Conservation (phyloP, 2,888 invertebrate species). For the Coelinius sp. region DNA sequence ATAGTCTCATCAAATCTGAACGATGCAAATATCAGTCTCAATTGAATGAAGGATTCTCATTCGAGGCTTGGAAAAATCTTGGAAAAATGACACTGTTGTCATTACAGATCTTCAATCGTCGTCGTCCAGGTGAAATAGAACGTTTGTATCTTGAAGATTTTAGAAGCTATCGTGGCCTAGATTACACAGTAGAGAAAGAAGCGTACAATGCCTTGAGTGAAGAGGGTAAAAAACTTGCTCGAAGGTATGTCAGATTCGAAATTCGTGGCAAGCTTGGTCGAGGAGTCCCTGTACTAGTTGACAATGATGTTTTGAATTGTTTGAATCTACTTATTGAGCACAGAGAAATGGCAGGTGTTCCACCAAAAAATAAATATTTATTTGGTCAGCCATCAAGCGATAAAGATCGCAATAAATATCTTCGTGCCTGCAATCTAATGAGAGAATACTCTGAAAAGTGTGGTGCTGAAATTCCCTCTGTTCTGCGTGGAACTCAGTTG, state of each 20-base stretch:
- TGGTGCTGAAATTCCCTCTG: constrained; percentile 47
- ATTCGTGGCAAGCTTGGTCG: too few relatives aligned
- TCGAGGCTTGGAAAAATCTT: constrained; percentile 40
- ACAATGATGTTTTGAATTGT: constrained; percentile 39
- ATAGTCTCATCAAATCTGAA: constrained; percentile 32
- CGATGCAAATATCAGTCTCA: constrained; percentile 13
- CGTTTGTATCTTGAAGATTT: constrained; percentile 49
- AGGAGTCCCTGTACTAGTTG: too few relatives aligned
- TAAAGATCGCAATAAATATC: constrained; percentile 37
- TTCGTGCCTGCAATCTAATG: constrained; percentile 50
- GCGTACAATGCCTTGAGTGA: too few relatives aligned
- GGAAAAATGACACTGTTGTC: constrained; percentile 42
- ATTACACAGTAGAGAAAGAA: constrained; percentile 44
- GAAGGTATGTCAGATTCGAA: too few relatives aligned
- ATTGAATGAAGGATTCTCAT: constrained; percentile 33
- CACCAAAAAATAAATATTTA: constrained; percentile 39
- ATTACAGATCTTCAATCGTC: constrained; percentile 50
- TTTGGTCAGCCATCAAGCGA: constrained; percentile 40
- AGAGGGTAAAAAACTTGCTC: too few relatives aligned
- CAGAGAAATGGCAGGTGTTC: constrained; percentile 35
- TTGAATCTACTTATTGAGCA: constrained; percentile 37
- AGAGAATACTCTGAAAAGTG: constrained; percentile 49
- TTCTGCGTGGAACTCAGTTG: constrained; percentile 45
- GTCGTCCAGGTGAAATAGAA: constrained; percentile 51
- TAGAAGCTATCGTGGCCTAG: constrained; percentile 44